Conservation (phyloP, 2,113 vertebrate genomes). For the Phycodurus eques region DNA sequence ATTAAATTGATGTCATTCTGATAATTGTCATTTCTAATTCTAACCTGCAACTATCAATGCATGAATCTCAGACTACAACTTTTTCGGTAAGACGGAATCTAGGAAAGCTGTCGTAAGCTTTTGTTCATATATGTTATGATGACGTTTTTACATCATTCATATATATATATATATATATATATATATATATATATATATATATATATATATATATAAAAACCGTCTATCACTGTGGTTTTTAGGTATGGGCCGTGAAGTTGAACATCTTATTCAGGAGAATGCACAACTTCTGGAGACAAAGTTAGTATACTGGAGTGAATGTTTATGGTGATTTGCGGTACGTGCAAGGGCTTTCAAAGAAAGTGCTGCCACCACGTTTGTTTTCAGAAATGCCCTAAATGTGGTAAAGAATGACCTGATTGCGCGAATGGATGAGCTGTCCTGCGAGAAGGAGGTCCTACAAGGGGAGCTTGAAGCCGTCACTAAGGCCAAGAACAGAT, state of each 20-base stretch:
- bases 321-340: background rate
- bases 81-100: slow-evolving; percentile 83
- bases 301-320: slow-evolving; percentile 58
- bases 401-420: slow-evolving; percentile 97
- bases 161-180: background rate
- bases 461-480: slow-evolving; percentile 85
- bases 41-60: slow-evolving; percentile 79
- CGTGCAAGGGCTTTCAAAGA: background rate
- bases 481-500: slow-evolving; percentile 84
- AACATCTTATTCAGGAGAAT: slow-evolving; percentile 98
- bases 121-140: background rate
- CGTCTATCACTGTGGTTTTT: slow-evolving; percentile 31
- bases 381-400: slow-evolving; percentile 90
- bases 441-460: slow-evolving; percentile 90
- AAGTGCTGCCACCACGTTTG: background rate
- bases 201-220: background rate
- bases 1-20: background rate
- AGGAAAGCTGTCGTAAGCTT: background rate
- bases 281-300: slow-evolving; percentile 95
- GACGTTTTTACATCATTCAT: background rate
- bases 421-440: slow-evolving; percentile 86
- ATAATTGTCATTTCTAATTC: slow-evolving; percentile 65
- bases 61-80: slow-evolving; percentile 80
- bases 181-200: background rate
- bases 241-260: slow-evolving; percentile 99